Base-by-base conservation (phyloP, 2,888 invertebrate genomes). In the Athripsodes cinereus region DNA sequence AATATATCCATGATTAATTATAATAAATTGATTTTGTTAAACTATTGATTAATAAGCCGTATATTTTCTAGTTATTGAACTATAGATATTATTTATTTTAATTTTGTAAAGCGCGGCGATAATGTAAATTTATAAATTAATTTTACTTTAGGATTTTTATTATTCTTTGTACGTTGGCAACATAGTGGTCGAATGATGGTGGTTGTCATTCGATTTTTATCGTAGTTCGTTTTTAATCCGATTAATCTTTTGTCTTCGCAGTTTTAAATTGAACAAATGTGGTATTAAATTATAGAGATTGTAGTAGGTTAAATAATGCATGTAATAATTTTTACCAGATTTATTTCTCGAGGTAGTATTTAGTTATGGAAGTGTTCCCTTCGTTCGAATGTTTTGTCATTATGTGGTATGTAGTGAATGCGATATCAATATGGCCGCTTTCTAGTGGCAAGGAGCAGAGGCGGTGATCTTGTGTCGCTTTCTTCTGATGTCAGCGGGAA, bases 371-470 rank as follows among this genome's bases (percentile, higher is more conserved):
- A 8, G 40, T 16, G 40, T 40, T 13, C 8, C 13, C 16, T 40
- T 2, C 54, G 57, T 57, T 50, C 50, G 46, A 53, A 46, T 54
- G 40, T 50, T 22, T 49, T 54, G 53, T 54, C 57, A 48, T 40
- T 53, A 51, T 57, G 56, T 60, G 60, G 56, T 57, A 60, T 60
- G 54, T 60, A 60, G 60, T 57, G 53, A 60, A 60, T 60, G 51
- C 60, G 53, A 54, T 60, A 57, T 60, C 60, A 60, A 60, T 60
- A 60, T 60, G 60, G 60, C 60, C 56, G 60, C 60, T 60, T 53
- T 60, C 57, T 60, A 54, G 57, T 60, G 60, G 56, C 54, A 57
- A 51, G 56, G 57, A 13, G 13, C 40, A 40, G n/a, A 13, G 59
- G 54, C 57, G 60, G 56, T 57, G 60, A 60, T 56, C 56, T 60